Percentiles rank a stretch among this genome's conserved stretches.
phyloP scores from a whole-genome alignment of 1,140 invertebrate species.

The Chionoecetes opilio region DNA sequence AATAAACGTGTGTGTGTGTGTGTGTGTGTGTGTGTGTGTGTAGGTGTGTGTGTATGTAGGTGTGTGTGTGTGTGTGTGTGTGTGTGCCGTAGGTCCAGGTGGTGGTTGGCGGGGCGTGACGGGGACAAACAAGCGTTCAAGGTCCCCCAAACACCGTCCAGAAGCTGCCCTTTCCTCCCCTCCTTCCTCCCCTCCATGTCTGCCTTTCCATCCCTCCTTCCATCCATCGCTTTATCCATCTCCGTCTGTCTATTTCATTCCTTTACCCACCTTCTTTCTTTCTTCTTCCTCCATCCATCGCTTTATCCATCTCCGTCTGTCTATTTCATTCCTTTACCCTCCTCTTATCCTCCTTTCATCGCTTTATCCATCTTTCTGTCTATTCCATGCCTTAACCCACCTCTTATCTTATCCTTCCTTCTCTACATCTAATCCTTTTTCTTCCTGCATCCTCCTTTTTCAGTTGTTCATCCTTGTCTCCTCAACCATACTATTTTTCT shows the following conservation, averaged over 20 bases:
- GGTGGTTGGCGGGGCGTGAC: slow-evolving; percentile 39
- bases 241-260: not conserved
- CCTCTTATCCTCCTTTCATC: not conserved
- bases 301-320: not conserved
- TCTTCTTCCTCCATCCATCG: not conserved
- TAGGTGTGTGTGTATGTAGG: not conserved
- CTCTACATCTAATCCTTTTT: too few species aligned
- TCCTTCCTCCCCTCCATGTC: not conserved
- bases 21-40: not conserved
- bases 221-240: not conserved
- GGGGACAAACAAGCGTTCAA: not conserved
- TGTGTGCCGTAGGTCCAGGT: slow-evolving; percentile 5
- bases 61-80: slow-evolving; percentile 38
- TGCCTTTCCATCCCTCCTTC: not conserved
- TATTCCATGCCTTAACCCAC: too few species aligned
- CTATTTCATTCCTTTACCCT: too few species aligned
- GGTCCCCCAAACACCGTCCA: slow-evolving; percentile 10
- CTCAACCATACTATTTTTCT: too few species aligned
- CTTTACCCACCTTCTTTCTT: not conserved
- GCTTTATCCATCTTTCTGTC: not conserved
- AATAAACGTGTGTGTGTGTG: not conserved
- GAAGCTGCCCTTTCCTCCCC: not conserved
- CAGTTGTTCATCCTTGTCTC: too few species aligned
- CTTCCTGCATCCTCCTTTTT: too few species aligned
- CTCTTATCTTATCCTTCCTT: too few species aligned